These are phyloP conservation scores for Rhaphigaster nebulosa DNA, from an alignment of 2,888 invertebrate species.

Conservation along the genomic window DNA sequence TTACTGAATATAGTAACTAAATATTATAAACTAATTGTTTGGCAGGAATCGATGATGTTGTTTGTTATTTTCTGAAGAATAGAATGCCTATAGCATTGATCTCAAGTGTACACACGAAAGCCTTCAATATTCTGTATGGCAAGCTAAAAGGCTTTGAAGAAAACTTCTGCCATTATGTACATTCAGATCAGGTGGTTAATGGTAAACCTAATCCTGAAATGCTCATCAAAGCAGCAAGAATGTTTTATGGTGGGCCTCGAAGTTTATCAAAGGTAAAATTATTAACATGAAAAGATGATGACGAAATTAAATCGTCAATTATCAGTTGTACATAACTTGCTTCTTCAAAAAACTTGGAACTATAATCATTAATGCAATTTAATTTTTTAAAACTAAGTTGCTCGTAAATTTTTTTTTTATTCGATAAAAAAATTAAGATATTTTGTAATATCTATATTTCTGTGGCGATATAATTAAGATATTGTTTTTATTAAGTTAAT, in stretches of 20 bases:
- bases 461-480: too few species aligned
- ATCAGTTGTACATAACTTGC: too few species aligned
- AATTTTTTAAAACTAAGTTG: too few species aligned
- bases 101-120: slow-evolving; percentile 55
- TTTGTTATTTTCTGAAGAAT: slow-evolving; percentile 60
- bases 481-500: too few species aligned
- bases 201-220: slow-evolving; percentile 62
- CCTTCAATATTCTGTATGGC: slow-evolving; percentile 44
- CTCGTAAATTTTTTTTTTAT: too few species aligned
- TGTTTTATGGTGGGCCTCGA: slow-evolving; percentile 25
- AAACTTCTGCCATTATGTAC: slow-evolving; percentile 61
- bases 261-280: slow-evolving; percentile 28
- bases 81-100: slow-evolving; percentile 62
- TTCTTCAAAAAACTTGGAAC: too few species aligned
- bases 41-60: slow-evolving; percentile 56
- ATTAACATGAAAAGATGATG: neutral
- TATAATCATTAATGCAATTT: too few species aligned
- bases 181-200: slow-evolving; percentile 58
- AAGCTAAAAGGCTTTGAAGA: neutral
- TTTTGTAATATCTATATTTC: too few species aligned
- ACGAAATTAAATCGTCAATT: neutral
- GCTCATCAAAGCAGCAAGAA: slow-evolving; percentile 39
- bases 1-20: neutral
- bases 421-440: too few species aligned
- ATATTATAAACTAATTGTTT: neutral